Conservation (phyloP, 2,797 vertebrate species). For the Erethizon dorsatum region DNA sequence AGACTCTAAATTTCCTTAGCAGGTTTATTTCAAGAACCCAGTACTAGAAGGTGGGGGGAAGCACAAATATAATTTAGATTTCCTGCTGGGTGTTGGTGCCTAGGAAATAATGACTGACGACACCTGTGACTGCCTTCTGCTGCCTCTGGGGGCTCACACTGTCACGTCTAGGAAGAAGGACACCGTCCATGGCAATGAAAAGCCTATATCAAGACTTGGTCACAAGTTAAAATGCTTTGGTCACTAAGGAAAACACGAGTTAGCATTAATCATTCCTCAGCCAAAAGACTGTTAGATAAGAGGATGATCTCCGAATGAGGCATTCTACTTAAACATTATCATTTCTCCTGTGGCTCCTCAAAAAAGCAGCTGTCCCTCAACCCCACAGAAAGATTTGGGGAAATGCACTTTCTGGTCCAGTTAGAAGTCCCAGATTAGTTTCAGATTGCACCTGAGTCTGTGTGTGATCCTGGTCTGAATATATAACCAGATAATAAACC, state of each 20-base stretch:
- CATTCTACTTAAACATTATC: not conserved
- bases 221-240: not conserved
- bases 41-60: not conserved
- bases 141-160: conserved; percentile 7
- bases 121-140: not conserved
- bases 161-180: not conserved
- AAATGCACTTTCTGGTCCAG: not conserved
- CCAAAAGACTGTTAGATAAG: conserved; percentile 6
- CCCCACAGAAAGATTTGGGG: not conserved
- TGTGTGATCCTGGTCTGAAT: not conserved
- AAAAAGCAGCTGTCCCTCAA: not conserved
- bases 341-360: not conserved
- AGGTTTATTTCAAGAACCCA: not conserved
- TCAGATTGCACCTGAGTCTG: not conserved
- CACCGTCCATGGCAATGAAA: not conserved
- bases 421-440: not conserved
- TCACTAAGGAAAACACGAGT: not conserved
- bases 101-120: not conserved
- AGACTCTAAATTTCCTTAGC: not conserved
- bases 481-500: not conserved
- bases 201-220: not conserved
- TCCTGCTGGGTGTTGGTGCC: not conserved
- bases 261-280: not conserved
- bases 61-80: not conserved
- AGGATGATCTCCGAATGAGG: not conserved